Percentiles rank a stretch among this genome's conserved stretches.
These are phyloP conservation scores for Congeria kusceri DNA, from an alignment of 2,888 invertebrate genomes.

Conservation along the genomic window DNA sequence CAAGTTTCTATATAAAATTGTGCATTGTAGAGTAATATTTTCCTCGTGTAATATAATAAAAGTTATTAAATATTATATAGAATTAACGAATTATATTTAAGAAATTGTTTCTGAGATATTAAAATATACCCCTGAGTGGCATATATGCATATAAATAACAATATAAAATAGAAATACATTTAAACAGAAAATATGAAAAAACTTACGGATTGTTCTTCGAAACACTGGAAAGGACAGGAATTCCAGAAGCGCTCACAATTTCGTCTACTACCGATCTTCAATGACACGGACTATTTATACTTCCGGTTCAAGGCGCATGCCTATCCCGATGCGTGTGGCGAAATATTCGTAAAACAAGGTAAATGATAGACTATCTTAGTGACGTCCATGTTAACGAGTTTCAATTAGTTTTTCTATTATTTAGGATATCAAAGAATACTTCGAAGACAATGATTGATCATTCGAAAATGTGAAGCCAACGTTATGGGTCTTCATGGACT, in stretches of 20 bases:
- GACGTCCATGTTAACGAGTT: conserved; percentile 42
- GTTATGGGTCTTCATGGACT: conserved; percentile 30
- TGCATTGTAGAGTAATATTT: too few species aligned
- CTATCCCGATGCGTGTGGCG: conserved; percentile 14
- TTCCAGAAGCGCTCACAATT: not conserved
- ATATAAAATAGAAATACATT: not conserved
- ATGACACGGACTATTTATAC: not conserved
- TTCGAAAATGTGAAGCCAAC: conserved; percentile 25
- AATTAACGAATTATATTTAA: too few species aligned
- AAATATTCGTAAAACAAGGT: conserved; percentile 23
- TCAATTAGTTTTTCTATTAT: conserved; percentile 58
- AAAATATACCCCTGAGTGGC: too few species aligned
- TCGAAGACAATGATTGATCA: conserved; percentile 44
- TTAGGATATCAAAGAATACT: conserved; percentile 49
- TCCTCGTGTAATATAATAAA: too few species aligned
- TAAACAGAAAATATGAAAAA: not conserved
- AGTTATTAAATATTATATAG: too few species aligned
- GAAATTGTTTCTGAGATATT: too few species aligned
- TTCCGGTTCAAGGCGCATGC: not conserved
- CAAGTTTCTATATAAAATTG: too few species aligned
- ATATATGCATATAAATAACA: too few species aligned
- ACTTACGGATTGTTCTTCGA: not conserved
- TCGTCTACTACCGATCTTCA: not conserved
- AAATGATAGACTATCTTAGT: conserved; percentile 41
- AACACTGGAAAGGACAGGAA: not conserved